A percentile compares a stretch with the other conserved stretches of the same genome.
Conservation (phyloP, 2,797 vertebrate genomes). For the Dendrocincla fuliginosa region DNA sequence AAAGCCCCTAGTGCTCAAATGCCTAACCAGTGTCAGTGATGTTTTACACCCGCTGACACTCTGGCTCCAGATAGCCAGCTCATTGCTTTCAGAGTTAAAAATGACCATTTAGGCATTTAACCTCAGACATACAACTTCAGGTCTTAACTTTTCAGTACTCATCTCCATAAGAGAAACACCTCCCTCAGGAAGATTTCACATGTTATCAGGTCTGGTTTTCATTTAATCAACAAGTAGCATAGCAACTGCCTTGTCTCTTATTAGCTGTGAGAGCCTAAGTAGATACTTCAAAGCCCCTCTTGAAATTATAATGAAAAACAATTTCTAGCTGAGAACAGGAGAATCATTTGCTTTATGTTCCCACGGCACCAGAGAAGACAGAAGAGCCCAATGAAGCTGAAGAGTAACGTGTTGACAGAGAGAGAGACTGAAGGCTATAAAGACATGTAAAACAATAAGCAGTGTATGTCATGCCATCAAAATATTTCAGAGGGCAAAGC, state of each 20-base stretch:
- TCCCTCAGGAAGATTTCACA: conserved; percentile 34
- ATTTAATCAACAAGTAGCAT: conserved; percentile 68
- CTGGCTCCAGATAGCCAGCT: not conserved
- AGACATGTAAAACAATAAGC: conserved; percentile 56
- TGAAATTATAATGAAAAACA: conserved; percentile 70
- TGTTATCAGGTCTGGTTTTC: conserved; percentile 66
- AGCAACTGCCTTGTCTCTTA: conserved; percentile 51
- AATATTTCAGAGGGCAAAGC: conserved; percentile 31
- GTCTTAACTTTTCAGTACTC: conserved; percentile 34
- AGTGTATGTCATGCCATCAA: conserved; percentile 9
- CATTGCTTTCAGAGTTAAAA: not conserved
- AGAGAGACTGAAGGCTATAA: conserved; percentile 40
- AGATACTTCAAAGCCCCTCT: conserved; percentile 65
- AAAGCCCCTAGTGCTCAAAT: not conserved
- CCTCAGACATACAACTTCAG: conserved; percentile 11
- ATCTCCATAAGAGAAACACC: conserved; percentile 34
- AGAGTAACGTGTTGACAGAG: conserved; percentile 45
- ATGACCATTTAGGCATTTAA: conserved; percentile 32
- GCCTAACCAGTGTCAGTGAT: not conserved
- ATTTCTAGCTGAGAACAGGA: conserved; percentile 52
- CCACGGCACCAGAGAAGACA: conserved; percentile 51
- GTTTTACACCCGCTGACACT: not conserved
- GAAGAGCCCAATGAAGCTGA: conserved; percentile 27
- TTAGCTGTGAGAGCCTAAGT: conserved; percentile 54
- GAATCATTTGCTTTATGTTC: conserved; percentile 52